Evolutionary conservation across 2,113 vertebrate genomes (phyloP), one percentile per base, ranked within the genome.

Genomic region (Oreochromis spilurus): DNA sequence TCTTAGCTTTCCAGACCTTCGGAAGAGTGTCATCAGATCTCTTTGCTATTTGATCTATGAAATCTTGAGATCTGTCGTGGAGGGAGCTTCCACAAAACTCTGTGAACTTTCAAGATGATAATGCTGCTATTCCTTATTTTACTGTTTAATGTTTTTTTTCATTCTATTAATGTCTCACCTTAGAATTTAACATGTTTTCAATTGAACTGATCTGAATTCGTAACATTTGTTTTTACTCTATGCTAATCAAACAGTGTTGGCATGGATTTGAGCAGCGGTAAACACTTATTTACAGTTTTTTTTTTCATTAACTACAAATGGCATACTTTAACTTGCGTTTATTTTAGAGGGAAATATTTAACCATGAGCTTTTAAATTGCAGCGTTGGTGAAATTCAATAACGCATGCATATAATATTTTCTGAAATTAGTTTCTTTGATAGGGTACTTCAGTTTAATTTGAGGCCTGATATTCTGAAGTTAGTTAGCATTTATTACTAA

Each of bases 11-110:
- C 89, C 84, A 43, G 52, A 58, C 78, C 58, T 55, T 43, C 58
- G 58, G 77, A 79, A 80, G 65, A 34, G 45, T 88, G 92, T 88
- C 90, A 91, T 86, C 4, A 8, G 83, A 91, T 87, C 85, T 80
- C 82, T 50, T 85, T 67, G 91, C 84, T 70, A 92, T 92, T 67
- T 79, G 57, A 7, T 70, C 79, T 17, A 45, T 91, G 86, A 82
- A 81, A 90, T 85, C 77, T 83, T 10, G 89, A 78, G 79, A 82
- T 60, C 9, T 81, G 84, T 45, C 78, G 43, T 55, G 1, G 43
- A 82, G 40, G 53, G 45, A 82, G 67, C 43, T 67, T 80, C 67
- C 19, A 48, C 9, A 2, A 79, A 84, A 75, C 67, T 21, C 77
- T 52, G 24, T 77, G 54, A 90, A 87, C 84, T 48, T 72, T 79